A percentile compares a stretch with the other conserved stretches of the same genome.
Evolutionary conservation across 2,797 vertebrate genomes (phyloP).

Genomic region (Agapornis canus): DNA sequence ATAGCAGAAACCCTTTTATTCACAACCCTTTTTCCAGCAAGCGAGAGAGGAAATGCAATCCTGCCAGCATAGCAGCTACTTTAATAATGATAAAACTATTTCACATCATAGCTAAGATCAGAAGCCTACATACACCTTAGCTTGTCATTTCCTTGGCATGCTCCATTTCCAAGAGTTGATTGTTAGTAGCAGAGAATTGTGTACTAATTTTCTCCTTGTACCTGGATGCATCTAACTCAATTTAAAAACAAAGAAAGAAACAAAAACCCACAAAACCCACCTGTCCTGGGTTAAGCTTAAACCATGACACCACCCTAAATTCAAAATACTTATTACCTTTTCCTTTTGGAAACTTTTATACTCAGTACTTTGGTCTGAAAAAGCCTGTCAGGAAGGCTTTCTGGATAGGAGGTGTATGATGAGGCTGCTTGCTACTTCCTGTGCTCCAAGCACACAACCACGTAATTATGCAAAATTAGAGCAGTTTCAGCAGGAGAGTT

Average conservation of each 20-base stretch:
- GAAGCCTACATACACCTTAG: not conserved
- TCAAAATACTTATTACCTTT: not conserved
- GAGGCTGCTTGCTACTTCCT: not conserved
- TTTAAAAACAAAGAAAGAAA: not conserved
- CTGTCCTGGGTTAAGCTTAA: too few relatives aligned
- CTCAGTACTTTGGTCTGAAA: not conserved
- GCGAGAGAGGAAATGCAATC: not conserved
- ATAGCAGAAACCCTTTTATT: not conserved
- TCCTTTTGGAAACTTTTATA: not conserved
- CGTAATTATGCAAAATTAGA: not conserved
- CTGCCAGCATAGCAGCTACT: not conserved
- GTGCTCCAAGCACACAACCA: not conserved
- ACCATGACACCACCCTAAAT: not conserved
- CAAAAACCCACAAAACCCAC: too few relatives aligned
- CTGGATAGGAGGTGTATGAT: too few relatives aligned
- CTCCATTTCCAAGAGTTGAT: not conserved
- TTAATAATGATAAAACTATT: not conserved
- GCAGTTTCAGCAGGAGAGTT: not conserved
- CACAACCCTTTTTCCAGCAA: not conserved
- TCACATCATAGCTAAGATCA: not conserved
- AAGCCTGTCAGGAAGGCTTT: not conserved
- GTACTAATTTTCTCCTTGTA: not conserved
- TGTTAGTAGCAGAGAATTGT: not conserved
- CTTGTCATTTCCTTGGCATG: not conserved
- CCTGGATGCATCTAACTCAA: not conserved